Evolutionary conservation across 2,113 vertebrate genomes (phyloP), one percentile per base, ranked within the genome.

Genomic region (Odocoileus virginianus): DNA sequence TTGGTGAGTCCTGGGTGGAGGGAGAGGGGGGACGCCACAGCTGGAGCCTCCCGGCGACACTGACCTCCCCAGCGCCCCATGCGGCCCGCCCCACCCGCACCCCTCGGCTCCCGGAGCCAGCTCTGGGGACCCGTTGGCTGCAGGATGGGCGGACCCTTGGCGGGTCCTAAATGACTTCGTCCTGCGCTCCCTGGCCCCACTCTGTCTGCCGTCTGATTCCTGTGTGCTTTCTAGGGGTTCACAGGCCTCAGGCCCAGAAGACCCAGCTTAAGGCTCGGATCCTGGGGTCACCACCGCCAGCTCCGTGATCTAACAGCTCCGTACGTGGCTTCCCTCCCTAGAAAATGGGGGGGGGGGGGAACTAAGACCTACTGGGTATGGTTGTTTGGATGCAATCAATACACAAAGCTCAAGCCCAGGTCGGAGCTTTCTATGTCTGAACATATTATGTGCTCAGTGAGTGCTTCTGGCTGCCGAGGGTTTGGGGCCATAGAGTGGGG

Each of bases 1-100:
- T 85, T 86, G 58, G 64, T 96, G 71, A 98, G 89, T 57, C 97
- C 98, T 98, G 81, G 43, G 60, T 27, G 5, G 5, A 21, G 25
- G 16, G 15, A 57, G 13, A 30, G 17, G 52, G 12, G 33, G 40
- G 83, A 52, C 4, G 3, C 1, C 6, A 1, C 16, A 15, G 6
- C 21, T 5, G 7, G 47, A 36, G 19, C 8, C 10, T 2, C 13
- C 8, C 0, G 21, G 45, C 0, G 30, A 16, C 7, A 28, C 6
- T 1, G 17, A 27, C 17, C 0, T 2, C n/a, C 36, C 16, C 5
- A 36, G 33, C 36, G 6, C 16, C 17, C n/a, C 54, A 14, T 0
- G 1, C 78, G 2, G 11, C 23, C 82, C 30, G 3, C 7, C 4
- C 33, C 21, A 27, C 1, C 36, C 3, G 0, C 47, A 5, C 0